These are phyloP conservation scores for Protosalanx chinensis DNA, from an alignment of 2,797 vertebrate genomes.

Conservation along the genomic window DNA sequence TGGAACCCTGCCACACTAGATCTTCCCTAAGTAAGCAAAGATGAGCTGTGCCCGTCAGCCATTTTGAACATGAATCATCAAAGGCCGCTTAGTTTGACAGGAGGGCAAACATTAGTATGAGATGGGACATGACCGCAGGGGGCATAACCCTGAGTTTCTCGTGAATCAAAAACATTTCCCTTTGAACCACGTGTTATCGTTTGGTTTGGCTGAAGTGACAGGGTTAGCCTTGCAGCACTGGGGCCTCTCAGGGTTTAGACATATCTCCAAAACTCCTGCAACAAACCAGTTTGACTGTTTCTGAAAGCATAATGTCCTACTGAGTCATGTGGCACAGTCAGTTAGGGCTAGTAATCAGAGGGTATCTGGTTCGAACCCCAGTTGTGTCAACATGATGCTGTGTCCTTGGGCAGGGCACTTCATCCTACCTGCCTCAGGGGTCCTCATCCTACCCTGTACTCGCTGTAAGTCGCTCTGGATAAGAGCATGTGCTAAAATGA, in stretches of 20 bases:
- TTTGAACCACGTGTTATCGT: slow-evolving; percentile 24
- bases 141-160: background rate
- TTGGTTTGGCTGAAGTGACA: slow-evolving; percentile 47
- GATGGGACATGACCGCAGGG: background rate
- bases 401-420: too few relatives aligned
- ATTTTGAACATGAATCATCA: background rate
- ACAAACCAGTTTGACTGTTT: slow-evolving; percentile 7
- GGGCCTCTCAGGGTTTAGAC: background rate
- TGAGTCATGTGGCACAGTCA: background rate
- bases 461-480: too few relatives aligned
- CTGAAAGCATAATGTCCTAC: background rate
- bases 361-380: too few relatives aligned
- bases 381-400: too few relatives aligned
- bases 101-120: slow-evolving; percentile 29
- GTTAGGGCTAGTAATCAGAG: too few relatives aligned
- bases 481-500: too few relatives aligned
- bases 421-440: too few relatives aligned
- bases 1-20: background rate
- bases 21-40: slow-evolving; percentile 11
- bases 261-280: background rate
- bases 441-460: too few relatives aligned
- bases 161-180: background rate
- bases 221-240: slow-evolving; percentile 37
- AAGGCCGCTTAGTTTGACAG: background rate
- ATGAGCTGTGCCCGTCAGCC: background rate